A percentile compares a stretch with the other conserved stretches of the same genome.
These are phyloP conservation scores for Catharus bicknelli DNA, from an alignment of 2,113 vertebrate species.

Conservation along the genomic window DNA sequence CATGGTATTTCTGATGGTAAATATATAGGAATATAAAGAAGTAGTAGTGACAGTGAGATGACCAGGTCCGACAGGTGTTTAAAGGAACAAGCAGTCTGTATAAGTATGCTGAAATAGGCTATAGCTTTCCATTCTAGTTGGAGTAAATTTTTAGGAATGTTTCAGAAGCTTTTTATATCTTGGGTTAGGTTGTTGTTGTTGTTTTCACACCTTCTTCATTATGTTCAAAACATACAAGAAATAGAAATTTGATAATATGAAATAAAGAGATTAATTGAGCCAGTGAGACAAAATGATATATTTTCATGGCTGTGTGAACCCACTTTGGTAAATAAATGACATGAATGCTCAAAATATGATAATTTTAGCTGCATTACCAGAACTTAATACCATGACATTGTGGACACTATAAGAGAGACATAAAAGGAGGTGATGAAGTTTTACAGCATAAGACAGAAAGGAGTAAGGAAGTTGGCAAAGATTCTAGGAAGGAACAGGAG, in stretches of 20 bases:
- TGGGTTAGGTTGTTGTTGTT: neutral
- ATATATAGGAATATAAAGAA: constrained; percentile 8
- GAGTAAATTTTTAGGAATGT: neutral
- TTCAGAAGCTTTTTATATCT: neutral
- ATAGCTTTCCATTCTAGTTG: neutral
- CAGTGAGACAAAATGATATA: neutral
- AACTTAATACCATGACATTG: neutral
- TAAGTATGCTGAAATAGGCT: neutral
- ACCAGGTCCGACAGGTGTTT: neutral
- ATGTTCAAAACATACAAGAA: neutral
- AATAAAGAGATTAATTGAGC: neutral
- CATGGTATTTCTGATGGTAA: constrained; percentile 6
- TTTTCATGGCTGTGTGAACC: neutral
- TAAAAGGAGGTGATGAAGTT: neutral
- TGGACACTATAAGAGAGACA: neutral
- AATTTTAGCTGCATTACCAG: neutral
- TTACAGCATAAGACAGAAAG: neutral
- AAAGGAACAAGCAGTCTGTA: neutral
- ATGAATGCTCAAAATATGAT: neutral
- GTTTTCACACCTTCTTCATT: neutral
- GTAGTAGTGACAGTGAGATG: neutral
- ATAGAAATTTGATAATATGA: neutral
- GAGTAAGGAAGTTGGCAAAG: neutral
- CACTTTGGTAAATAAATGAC: neutral
- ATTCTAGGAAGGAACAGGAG: neutral